A percentile compares a stretch with the other conserved stretches of the same genome.
Conservation (phyloP, 2,113 vertebrate genomes). For the Amazona guildingii region DNA sequence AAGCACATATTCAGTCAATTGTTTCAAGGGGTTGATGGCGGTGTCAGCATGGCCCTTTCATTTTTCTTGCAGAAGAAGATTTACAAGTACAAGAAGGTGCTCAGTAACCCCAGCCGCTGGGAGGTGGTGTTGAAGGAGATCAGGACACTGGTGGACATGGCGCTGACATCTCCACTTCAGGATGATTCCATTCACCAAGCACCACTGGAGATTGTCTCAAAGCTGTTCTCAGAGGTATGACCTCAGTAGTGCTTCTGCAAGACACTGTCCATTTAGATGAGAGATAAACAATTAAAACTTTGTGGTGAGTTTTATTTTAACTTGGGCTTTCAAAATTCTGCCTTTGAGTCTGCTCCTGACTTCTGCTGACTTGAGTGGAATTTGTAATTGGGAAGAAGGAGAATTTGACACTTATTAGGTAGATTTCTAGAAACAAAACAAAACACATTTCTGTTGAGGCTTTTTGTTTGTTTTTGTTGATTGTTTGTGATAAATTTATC, state of each 20-base stretch:
- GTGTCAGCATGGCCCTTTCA: not conserved
- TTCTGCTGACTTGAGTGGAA: conserved; percentile 19
- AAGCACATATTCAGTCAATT: not conserved
- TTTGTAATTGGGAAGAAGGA: conserved; percentile 5
- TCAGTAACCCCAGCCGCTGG: conserved; percentile 96
- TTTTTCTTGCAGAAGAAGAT: conserved; percentile 90
- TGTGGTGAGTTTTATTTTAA: conserved; percentile 41
- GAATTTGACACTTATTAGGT: not conserved
- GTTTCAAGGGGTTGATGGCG: not conserved
- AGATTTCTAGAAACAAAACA: not conserved
- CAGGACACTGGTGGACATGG: conserved; percentile 96
- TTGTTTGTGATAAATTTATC: not conserved
- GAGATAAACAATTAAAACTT: not conserved
- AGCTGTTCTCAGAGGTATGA: conserved; percentile 92
- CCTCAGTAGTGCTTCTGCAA: not conserved
- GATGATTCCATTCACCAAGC: conserved; percentile 98
- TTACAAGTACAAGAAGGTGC: conserved; percentile 98
- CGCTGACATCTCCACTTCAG: conserved; percentile 91
- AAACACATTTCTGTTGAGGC: not conserved
- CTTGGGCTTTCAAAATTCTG: not conserved
- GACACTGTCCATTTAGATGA: not conserved
- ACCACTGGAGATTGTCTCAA: conserved; percentile 97
- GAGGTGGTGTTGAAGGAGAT: conserved; percentile 99
- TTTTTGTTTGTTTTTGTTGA: no score
- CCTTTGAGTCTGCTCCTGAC: not conserved